Evolutionary conservation across 2,888 invertebrate genomes (phyloP).

Genomic region (Chydorus sphaericus): DNA sequence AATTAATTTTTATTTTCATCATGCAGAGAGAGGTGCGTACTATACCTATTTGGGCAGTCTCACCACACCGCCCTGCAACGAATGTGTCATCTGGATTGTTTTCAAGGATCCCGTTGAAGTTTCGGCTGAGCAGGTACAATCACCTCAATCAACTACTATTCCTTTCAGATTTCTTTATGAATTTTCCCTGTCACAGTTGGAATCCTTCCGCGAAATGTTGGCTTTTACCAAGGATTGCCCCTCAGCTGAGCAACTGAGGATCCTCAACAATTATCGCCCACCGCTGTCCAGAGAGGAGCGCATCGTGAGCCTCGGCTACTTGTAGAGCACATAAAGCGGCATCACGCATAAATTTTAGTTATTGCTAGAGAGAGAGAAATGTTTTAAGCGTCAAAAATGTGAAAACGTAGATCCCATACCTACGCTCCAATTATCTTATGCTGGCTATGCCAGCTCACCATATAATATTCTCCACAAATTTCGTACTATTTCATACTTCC

Average conservation of each 20-base stretch:
- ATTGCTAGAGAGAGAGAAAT: neutral
- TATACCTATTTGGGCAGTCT: slow-evolving; percentile 87
- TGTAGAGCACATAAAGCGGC: neutral
- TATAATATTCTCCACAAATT: too few relatives aligned
- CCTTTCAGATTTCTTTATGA: too few relatives aligned
- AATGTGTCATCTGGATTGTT: slow-evolving; percentile 87
- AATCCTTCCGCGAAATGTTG: slow-evolving; percentile 2
- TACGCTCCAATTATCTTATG: too few relatives aligned
- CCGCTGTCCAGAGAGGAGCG: neutral
- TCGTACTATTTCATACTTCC: too few relatives aligned
- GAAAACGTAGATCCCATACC: too few relatives aligned
- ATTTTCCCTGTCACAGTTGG: too few relatives aligned
- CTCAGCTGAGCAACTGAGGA: neutral
- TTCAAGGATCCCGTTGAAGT: slow-evolving; percentile 77
- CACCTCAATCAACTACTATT: too few relatives aligned
- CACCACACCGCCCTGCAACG: slow-evolving; percentile 82
- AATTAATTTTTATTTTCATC: neutral
- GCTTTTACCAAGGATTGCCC: neutral
- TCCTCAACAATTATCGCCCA: neutral
- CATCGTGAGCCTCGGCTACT: neutral
- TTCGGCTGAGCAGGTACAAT: slow-evolving; percentile 64
- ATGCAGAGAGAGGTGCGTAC: slow-evolving; percentile 46
- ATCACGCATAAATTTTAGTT: neutral
- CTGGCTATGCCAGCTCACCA: too few relatives aligned
- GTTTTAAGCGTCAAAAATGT: neutral